These are phyloP conservation scores for Rhea americana DNA, from an alignment of 2,113 vertebrate genomes.

Conservation along the genomic window DNA sequence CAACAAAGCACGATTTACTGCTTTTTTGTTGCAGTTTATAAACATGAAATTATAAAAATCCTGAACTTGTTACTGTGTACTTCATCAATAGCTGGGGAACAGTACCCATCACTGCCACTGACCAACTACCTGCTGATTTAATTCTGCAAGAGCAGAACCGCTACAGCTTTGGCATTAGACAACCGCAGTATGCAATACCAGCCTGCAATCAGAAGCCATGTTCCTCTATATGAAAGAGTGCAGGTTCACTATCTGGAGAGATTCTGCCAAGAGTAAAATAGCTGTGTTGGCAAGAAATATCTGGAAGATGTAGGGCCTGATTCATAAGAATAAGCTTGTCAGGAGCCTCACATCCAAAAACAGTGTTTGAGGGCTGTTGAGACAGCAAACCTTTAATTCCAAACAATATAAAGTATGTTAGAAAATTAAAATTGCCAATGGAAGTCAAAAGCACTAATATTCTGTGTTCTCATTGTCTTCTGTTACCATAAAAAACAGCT, in stretches of 20 bases:
- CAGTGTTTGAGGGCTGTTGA: neutral
- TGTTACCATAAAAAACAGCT: neutral
- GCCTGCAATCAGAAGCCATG: neutral
- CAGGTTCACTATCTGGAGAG: neutral
- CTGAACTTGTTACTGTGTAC: too few species aligned
- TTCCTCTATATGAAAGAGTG: neutral
- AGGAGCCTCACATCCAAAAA: neutral
- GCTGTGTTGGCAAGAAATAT: neutral
- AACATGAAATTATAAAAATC: neutral
- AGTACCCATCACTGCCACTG: neutral
- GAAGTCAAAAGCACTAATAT: neutral
- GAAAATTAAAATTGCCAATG: neutral
- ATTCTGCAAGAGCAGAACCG: neutral
- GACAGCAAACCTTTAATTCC: neutral
- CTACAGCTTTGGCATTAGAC: neutral
- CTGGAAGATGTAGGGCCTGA: neutral
- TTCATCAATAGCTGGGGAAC: neutral
- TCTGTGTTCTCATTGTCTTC: neutral
- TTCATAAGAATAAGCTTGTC: neutral
- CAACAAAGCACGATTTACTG: neutral
- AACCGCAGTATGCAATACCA: rapidly evolving
- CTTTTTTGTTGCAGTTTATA: neutral
- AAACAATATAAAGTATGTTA: neutral
- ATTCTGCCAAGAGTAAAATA: neutral
- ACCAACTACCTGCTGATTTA: neutral